Evolutionary conservation across 1,140 invertebrate species (phyloP).

Genomic region (Cherax quadricarinatus): DNA sequence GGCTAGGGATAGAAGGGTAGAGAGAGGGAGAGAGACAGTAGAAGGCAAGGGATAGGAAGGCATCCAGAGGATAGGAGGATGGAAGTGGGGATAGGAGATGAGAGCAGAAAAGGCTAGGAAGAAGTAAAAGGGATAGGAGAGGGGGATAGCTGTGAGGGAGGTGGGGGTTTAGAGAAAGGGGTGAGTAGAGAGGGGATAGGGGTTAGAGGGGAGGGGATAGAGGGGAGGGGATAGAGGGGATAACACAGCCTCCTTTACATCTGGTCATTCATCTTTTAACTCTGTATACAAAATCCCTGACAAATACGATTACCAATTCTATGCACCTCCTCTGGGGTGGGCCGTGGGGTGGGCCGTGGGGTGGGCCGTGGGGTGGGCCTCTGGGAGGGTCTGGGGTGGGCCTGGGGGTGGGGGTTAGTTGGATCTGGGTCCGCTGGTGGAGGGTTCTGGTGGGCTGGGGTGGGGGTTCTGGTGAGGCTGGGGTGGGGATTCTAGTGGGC

Average conservation of each 20-base stretch:
- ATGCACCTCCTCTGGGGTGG: constrained; percentile 34
- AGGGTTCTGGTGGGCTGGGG: too few species aligned
- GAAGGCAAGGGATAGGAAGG: not conserved
- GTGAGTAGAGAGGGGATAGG: not conserved
- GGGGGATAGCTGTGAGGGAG: not conserved
- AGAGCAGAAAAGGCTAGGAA: too few species aligned
- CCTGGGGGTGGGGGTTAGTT: too few species aligned
- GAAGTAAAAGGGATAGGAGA: too few species aligned
- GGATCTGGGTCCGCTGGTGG: too few species aligned
- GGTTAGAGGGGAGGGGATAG: not conserved
- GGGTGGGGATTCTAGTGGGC: too few species aligned
- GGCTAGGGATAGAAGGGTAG: not conserved
- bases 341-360: not conserved
- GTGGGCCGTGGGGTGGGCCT: too few species aligned
- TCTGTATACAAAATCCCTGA: constrained; percentile 68
- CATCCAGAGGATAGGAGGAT: too few species aligned
- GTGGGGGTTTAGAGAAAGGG: not conserved
- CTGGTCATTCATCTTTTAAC: constrained; percentile 68
- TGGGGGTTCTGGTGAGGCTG: not conserved
- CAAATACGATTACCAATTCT: constrained; percentile 70
- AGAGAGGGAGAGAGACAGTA: not conserved
- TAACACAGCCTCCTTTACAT: constrained; percentile 61
- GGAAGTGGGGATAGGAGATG: too few species aligned
- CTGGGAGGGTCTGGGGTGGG: not conserved
- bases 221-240: not conserved